Evolutionary conservation across 2,888 invertebrate species (phyloP).

Genomic region (Automeris io): DNA sequence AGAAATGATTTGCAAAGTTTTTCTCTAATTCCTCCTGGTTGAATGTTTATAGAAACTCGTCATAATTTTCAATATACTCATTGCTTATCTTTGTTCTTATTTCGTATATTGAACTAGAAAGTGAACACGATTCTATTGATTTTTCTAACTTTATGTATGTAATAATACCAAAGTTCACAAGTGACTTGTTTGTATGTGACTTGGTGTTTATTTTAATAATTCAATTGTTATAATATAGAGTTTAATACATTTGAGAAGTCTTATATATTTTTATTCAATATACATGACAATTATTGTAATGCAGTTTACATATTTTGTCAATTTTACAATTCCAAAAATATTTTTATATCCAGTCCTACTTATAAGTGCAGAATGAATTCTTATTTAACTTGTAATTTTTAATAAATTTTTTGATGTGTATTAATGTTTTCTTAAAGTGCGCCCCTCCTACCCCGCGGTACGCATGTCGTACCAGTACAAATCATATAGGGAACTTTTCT

Average conservation of each 20-base stretch:
- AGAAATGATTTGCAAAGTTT: too few relatives aligned
- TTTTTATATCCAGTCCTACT: slow-evolving; percentile 1
- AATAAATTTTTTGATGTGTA: slow-evolving; percentile 6
- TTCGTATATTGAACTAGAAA: too few relatives aligned
- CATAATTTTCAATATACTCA: too few relatives aligned
- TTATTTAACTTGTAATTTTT: background rate
- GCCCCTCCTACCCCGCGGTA: too few relatives aligned
- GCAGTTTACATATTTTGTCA: slow-evolving; percentile 1
- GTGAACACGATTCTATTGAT: too few relatives aligned
- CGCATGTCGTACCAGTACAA: too few relatives aligned
- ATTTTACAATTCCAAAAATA: background rate
- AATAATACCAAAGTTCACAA: background rate
- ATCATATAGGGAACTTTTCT: too few relatives aligned
- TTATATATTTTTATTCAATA: background rate
- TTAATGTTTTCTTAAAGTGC: background rate
- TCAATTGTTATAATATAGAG: background rate
- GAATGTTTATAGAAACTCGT: too few relatives aligned
- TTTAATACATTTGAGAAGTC: too few relatives aligned
- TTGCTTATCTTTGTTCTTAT: too few relatives aligned
- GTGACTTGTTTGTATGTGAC: background rate
- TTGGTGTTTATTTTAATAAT: background rate
- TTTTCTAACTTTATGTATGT: too few relatives aligned
- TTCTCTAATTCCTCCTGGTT: too few relatives aligned
- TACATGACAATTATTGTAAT: background rate
- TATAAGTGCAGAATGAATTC: background rate